Percentiles rank a stretch among this genome's conserved stretches.
Evolutionary conservation across 1,140 invertebrate genomes (phyloP).

Genomic region (Conopomorpha cramerella): DNA sequence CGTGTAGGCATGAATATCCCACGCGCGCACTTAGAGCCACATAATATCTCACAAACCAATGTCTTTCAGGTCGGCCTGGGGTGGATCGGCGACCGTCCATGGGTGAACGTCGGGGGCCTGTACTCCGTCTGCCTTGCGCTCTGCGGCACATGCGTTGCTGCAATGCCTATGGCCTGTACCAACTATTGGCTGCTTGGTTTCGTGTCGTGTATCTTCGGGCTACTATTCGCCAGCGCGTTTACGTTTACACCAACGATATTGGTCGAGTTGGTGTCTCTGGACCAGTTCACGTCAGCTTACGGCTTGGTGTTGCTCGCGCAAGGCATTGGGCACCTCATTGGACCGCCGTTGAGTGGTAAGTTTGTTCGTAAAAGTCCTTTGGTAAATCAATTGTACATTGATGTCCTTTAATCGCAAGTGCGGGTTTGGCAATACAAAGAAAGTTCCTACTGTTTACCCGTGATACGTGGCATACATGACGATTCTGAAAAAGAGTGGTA

Average conservation of each 20-base stretch:
- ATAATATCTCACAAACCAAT: too few species aligned
- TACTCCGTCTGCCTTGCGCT: conserved; percentile 78
- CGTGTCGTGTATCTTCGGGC: conserved; percentile 72
- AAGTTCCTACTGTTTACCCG: too few species aligned
- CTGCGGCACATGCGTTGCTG: conserved; percentile 72
- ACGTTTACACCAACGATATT: conserved; percentile 85
- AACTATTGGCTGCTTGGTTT: conserved; percentile 64
- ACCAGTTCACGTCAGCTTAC: conserved; percentile 85
- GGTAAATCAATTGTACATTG: too few species aligned
- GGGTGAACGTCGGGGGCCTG: conserved; percentile 78
- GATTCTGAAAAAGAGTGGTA: too few species aligned
- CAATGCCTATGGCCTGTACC: conserved; percentile 66
- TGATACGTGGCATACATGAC: too few species aligned
- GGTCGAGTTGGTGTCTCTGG: conserved; percentile 74
- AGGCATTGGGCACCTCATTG: conserved; percentile 71
- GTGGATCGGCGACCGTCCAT: conserved; percentile 85
- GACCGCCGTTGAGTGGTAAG: conserved; percentile 66
- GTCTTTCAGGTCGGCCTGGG: conserved; percentile 81
- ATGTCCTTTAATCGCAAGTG: too few species aligned
- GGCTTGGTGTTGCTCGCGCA: conserved; percentile 85
- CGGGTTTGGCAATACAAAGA: too few species aligned
- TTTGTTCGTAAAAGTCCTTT: conserved; percentile 1
- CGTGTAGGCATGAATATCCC: too few species aligned
- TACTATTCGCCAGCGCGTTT: conserved; percentile 85
- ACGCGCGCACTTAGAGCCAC: too few species aligned